Percentiles rank a stretch among this genome's conserved stretches.
Evolutionary conservation across 2,888 invertebrate genomes (phyloP).

Genomic region (Eupelmus urozonus): DNA sequence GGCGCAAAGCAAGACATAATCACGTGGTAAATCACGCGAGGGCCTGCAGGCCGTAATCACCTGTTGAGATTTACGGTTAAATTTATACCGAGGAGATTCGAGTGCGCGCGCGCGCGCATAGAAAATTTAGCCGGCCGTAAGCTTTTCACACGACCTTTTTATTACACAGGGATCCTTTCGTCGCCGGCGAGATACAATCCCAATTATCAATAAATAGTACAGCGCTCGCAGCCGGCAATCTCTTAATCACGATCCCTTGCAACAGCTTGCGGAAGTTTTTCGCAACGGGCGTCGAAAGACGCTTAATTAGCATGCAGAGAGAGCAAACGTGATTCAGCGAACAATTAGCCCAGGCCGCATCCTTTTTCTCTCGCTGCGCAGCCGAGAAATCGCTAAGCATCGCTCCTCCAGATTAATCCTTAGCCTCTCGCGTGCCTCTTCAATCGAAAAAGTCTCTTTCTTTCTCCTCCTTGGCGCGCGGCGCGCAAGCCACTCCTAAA

Average conservation of each 20-base stretch:
- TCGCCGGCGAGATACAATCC: too few species aligned
- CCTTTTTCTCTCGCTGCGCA: background rate
- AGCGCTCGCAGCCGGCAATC: background rate
- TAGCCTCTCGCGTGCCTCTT: background rate
- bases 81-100: too few species aligned
- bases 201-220: background rate
- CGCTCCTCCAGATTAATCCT: background rate
- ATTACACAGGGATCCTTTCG: too few species aligned
- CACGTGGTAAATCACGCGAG: too few species aligned
- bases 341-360: background rate
- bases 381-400: background rate
- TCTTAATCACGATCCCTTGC: background rate
- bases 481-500: slow-evolving; percentile 48
- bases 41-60: too few species aligned
- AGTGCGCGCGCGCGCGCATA: too few species aligned
- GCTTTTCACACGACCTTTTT: too few species aligned
- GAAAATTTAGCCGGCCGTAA: too few species aligned
- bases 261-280: background rate
- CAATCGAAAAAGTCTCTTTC: background rate
- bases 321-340: background rate
- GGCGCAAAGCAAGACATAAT: too few species aligned
- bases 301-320: background rate
- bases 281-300: background rate
- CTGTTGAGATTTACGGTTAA: too few species aligned
- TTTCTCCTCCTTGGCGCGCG: too few species aligned